Base-by-base conservation (phyloP, 2,113 vertebrate species). In the Anser cygnoides region DNA sequence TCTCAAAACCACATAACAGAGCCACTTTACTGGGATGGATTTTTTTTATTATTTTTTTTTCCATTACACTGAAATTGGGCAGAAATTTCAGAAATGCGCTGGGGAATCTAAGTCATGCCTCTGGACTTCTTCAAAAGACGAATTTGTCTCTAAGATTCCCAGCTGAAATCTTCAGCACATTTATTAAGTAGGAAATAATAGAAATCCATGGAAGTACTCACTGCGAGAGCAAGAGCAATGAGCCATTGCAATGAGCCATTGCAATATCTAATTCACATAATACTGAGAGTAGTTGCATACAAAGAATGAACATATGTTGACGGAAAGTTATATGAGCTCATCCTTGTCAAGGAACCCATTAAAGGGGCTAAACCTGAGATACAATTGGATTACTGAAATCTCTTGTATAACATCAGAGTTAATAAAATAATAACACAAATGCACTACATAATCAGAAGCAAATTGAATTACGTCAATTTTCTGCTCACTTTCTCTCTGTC, bases 341-440 rank as follows among this genome's bases (percentile, higher is more conserved):
- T 87, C 44, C 70, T 97, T 90, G 74, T 96, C 79, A 95, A 81
- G 62, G 54, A 97, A 87, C 7, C 25, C 50, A 91, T 96, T 97
- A 93, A 44, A 43, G 25, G 43, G 26, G 18, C 33, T 80, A 93
- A 96, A 78, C n/a, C 57, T 72, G 33, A 91, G 78, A 87, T 57
- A 84, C 13, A 92, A 92, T 59, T 90, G 12, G 72, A 92, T 96
- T 92, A 94, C 35, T 83, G 89, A 93, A 91, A 84, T 95, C 81
- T 90, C 78, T 86, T 94, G 70, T 92, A 19, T 87, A 94, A 89
- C 52, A 94, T 79, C 33, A 73, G 14, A 44, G 28, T 82, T 97
- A 95, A 97, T 96, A 95, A 96, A 96, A 92, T 89, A 89, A 92
- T 72, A 93, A 50, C 13, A 90, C 37, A 94, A 95, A 87, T 65